A percentile compares a stretch with the other conserved stretches of the same genome.
These are phyloP conservation scores for Chironomus tepperi DNA, from an alignment of 1,140 invertebrate genomes.

Conservation along the genomic window DNA sequence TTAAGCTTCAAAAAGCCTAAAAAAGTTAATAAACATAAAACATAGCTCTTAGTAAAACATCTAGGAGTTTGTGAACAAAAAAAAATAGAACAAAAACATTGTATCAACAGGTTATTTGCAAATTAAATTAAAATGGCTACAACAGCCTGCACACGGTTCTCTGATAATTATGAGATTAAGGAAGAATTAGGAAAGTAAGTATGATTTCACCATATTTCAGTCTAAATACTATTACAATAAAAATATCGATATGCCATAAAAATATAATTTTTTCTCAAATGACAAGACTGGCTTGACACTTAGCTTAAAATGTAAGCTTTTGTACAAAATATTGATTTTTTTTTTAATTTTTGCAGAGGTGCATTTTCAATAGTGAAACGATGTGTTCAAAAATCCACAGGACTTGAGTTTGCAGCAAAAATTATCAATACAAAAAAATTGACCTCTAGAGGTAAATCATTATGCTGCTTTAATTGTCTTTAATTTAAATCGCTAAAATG, in stretches of 20 bases:
- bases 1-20: neutral
- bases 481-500: neutral
- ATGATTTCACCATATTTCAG: constrained; percentile 26
- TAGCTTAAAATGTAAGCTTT: no score
- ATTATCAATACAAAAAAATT: constrained; percentile 95
- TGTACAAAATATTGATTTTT: no score
- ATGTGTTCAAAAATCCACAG: constrained; percentile 85
- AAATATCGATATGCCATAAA: no score
- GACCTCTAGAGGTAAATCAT: constrained; percentile 67
- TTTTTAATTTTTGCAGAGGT: constrained; percentile 42
- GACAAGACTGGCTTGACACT: no score
- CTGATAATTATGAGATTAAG: constrained; percentile 89
- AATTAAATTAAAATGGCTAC: constrained; percentile 27
- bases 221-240: no score
- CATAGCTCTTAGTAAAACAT: neutral
- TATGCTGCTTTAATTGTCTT: constrained; percentile 22
- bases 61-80: neutral
- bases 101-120: neutral
- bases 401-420: constrained; percentile 88
- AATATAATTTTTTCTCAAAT: no score
- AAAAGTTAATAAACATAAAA: neutral
- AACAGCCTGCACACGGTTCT: constrained; percentile 61
- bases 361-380: constrained; percentile 87
- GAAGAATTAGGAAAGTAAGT: constrained; percentile 94
- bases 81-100: neutral